These are phyloP conservation scores for Drosophila dunni DNA, from an alignment of 1,140 invertebrate species.

Conservation along the genomic window DNA sequence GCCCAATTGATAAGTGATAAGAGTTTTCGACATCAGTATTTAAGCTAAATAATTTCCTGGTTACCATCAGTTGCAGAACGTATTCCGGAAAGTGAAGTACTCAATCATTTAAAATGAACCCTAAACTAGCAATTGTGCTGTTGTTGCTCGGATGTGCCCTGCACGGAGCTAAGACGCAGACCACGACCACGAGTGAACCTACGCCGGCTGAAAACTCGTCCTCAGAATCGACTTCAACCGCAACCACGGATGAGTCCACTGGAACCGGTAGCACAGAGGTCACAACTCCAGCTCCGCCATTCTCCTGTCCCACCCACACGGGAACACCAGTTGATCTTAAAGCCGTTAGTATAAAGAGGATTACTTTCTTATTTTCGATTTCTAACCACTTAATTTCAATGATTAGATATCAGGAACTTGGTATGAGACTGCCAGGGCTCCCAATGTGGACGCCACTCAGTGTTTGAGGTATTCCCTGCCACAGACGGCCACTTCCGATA, in stretches of 20 bases:
- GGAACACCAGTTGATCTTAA: neutral
- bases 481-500: neutral
- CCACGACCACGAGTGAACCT: neutral
- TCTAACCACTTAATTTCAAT: neutral
- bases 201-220: neutral
- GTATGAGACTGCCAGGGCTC: slow-evolving; percentile 20
- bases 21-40: slow-evolving; percentile 9
- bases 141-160: slow-evolving; percentile 5
- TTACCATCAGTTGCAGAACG: slow-evolving; percentile 6
- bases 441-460: neutral
- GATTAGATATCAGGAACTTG: slow-evolving; percentile 23
- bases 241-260: neutral
- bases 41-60: neutral
- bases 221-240: neutral
- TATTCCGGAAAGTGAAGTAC: neutral
- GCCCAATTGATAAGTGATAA: slow-evolving; percentile 15
- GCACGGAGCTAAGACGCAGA: neutral
- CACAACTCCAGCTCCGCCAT: neutral
- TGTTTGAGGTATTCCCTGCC: slow-evolving; percentile 4
- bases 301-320: neutral
- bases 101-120: neutral
- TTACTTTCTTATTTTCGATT: no score
- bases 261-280: neutral
- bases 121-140: neutral
- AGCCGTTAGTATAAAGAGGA: slow-evolving; percentile 9